Evolutionary conservation across 2,113 vertebrate genomes (phyloP).

Genomic region (Hiodon tergisus): DNA sequence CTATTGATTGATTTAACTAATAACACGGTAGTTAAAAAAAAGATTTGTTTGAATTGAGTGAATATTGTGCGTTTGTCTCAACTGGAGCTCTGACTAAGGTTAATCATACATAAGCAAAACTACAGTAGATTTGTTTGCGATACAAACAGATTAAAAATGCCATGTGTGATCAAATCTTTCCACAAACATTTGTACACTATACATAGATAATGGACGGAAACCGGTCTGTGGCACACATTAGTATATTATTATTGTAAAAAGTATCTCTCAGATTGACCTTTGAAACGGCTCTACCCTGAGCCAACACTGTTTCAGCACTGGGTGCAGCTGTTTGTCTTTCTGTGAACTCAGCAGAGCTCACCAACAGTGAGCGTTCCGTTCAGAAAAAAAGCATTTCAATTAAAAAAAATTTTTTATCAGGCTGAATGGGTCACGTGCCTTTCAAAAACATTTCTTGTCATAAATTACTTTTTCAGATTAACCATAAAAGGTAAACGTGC

Average conservation of each 20-base stretch:
- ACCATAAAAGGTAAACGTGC: too few relatives aligned
- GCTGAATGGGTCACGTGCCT: too few relatives aligned
- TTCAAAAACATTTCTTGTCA: too few relatives aligned
- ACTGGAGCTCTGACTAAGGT: conserved; percentile 8
- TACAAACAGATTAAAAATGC: conserved; percentile 14
- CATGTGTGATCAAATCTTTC: not conserved
- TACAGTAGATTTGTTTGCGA: conserved; percentile 12
- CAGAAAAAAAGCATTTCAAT: too few relatives aligned
- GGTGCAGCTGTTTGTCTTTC: not conserved
- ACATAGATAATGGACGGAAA: not conserved
- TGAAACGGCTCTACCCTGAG: not conserved
- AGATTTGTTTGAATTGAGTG: not conserved
- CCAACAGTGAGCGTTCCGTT: too few relatives aligned
- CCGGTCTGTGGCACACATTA: not conserved
- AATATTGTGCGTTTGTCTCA: not conserved
- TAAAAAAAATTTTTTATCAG: too few relatives aligned
- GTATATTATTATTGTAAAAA: not conserved
- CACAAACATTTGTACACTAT: not conserved
- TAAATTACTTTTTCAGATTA: too few relatives aligned
- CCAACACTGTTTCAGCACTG: not conserved
- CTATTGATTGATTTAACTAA: too few relatives aligned
- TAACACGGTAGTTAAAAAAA: not conserved
- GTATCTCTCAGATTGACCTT: too few relatives aligned
- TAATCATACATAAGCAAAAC: conserved; percentile 7
- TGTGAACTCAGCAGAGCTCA: too few relatives aligned